Base-by-base conservation (phyloP, 64 coral and sea anemone species). In the Orbicella faveolata region DNA sequence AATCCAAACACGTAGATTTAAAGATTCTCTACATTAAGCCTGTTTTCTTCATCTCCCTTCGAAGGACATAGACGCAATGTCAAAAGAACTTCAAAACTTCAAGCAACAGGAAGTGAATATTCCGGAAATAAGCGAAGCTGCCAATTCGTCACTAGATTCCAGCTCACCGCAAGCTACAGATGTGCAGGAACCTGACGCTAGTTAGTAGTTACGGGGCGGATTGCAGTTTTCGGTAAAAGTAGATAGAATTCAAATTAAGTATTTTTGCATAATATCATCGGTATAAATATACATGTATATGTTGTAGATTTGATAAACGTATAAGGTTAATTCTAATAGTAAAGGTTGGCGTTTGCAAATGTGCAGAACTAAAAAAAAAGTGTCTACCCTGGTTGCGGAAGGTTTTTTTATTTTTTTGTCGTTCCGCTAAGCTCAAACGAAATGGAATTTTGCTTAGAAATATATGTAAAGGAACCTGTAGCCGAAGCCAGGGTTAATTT, bases 61-160 rank as follows among this genome's bases (percentile, higher is more conserved):
- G 17, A 35, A 88, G 87, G 87, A 88, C 61, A 33, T 88, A 2
- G 87, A 88, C 52, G 59, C 54, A 20, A 76, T 88, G 75, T 77
- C 87, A 9, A 88, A 88, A 88, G 87, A 88, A 26, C 17, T 88
- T 21, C 53, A 88, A 33, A 88, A 17, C 10, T 6, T 76, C 37
- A 88, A 66, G 53, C 87, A 78, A 62, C 35, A 63, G 52, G 87
- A 88, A 76, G 20, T 33, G 1, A 52, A 20, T 73, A 64, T 44
- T 5, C 65, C 65, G 65, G 82, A 85, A 72, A 36, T 85, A 3
- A 70, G 14, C 12, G 63, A 85, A 51, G 26, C 35, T 37, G 41
- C 41, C 13, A 39, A 72, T 54, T 85, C 61, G 16, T 34, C 39
- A 19, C 25, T 85, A 17, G 39, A 85, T 52, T 51, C 39, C 20